Base-by-base conservation (phyloP, 2,797 vertebrate genomes). In the Bradypodion ventrale region DNA sequence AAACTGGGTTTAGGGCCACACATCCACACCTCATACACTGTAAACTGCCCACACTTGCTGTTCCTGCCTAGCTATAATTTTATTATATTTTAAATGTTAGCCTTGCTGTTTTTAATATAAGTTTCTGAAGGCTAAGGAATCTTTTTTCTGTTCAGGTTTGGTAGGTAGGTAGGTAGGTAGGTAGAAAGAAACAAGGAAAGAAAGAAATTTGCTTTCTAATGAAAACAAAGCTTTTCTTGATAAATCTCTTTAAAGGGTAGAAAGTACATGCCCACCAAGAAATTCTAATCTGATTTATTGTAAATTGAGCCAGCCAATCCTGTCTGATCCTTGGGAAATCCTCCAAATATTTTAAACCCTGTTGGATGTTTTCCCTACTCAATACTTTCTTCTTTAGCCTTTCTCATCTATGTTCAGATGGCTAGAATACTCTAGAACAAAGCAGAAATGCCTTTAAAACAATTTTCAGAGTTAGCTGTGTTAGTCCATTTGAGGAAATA, bases 241-340 rank as follows among this genome's bases (percentile, higher is more conserved):
- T 42, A 29, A 56, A 78, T 15, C 9, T 8, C 16, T 49, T 66
- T 76, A 27, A 81, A 81, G 35, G 16, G 15, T 8, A 81, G 52
- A 72, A 70, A 49, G 21, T 49, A 56, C 44, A 52, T 49, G 32
- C 23, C 25, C 60, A 87, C 44, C 10, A 86, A 63, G 29, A 87
- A 76, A 87, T 89, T 91, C 89, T 87, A 83, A 90, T 89, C 85
- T 82, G 69, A 59, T 63, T 19, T 90, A 87, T 49, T 87, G 78
- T 78, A 88, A 91, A 91, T 63, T 84, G 81, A 91, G 83, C 56
- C 56, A 82, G 75, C 19, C 79, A 87, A 59, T 83, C 75, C 77
- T 63, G 78, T 88, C 83, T 90, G 87, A 91, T 84, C 77, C 69
- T 85, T 35, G 65, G 89, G 87, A 88, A 87, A 73, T 60, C 88